A percentile compares a stretch with the other conserved stretches of the same genome.
These are phyloP conservation scores for Malurus melanocephalus DNA, from an alignment of 2,113 vertebrate species.

Conservation along the genomic window DNA sequence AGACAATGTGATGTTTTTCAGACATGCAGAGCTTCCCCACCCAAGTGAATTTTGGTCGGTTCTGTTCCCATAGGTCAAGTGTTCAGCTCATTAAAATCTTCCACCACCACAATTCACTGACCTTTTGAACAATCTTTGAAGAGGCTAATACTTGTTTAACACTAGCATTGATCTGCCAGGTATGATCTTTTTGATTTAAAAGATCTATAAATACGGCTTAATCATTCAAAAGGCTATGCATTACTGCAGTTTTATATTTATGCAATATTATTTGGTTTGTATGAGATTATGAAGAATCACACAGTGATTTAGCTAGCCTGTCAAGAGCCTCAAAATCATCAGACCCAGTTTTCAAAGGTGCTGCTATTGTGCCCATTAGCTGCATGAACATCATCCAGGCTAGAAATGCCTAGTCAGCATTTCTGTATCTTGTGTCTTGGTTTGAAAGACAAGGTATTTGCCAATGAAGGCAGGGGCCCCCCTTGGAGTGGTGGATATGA, in stretches of 20 bases:
- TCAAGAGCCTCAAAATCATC: not conserved
- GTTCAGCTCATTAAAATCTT: constrained; percentile 54
- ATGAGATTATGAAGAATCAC: not conserved
- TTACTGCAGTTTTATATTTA: not conserved
- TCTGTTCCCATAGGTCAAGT: constrained; percentile 13
- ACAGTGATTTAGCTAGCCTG: not conserved
- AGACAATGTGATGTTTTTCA: not conserved
- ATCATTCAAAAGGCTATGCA: not conserved
- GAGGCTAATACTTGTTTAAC: constrained; percentile 55
- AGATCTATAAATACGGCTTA: constrained; percentile 21
- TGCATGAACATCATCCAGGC: rapidly evolving
- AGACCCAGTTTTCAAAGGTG: not conserved
- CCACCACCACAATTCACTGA: constrained; percentile 7
- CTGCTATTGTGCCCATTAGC: not conserved
- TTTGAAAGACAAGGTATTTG: too few relatives aligned
- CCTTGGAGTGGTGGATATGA: too few relatives aligned
- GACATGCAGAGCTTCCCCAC: not conserved
- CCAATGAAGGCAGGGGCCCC: too few relatives aligned
- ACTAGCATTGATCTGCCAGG: constrained; percentile 30
- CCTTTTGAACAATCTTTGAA: constrained; percentile 20
- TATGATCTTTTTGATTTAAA: constrained; percentile 33
- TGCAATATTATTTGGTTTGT: not conserved
- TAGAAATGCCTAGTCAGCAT: not conserved
- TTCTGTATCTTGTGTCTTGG: not conserved
- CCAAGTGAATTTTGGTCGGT: not conserved